phyloP scores from a whole-genome alignment of 2,888 invertebrate species.

The Meteorus cinctellus region DNA sequence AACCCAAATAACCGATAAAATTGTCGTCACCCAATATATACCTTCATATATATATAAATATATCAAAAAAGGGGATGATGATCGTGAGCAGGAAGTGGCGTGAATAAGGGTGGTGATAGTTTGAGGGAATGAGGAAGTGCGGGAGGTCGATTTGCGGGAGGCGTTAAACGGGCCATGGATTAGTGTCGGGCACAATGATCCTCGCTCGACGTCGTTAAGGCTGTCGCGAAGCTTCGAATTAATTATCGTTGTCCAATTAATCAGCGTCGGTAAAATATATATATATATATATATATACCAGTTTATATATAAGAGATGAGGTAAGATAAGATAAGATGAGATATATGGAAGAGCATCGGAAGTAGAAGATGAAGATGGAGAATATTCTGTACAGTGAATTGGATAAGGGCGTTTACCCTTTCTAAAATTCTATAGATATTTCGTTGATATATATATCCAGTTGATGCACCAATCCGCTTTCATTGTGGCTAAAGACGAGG shows the following conservation, averaged over 20 bases:
- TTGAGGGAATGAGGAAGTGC: conserved; percentile 27
- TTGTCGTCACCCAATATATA: not conserved
- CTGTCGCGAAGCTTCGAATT: conserved; percentile 60
- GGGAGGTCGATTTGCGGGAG: conserved; percentile 39
- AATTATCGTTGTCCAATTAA: conserved; percentile 64
- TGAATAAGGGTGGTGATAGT: conserved; percentile 15
- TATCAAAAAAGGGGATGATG: conserved; percentile 27
- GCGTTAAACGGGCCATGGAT: conserved; percentile 49
- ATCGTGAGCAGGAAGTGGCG: not conserved
- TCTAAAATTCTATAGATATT: not conserved
- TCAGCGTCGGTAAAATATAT: conserved; percentile 56
- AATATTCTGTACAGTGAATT: not conserved
- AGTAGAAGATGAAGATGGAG: not conserved
- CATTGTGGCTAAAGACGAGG: conserved; percentile 1
- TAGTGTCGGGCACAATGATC: conserved; percentile 50
- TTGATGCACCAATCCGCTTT: conserved; percentile 13
- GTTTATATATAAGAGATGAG: conserved; percentile 24
- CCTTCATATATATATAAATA: not conserved
- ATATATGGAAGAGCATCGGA: not conserved
- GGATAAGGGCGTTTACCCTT: conserved; percentile 25
- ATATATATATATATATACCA: not conserved
- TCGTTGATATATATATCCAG: not conserved
- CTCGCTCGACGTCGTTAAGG: conserved; percentile 58
- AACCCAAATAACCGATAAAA: conserved; percentile 6
- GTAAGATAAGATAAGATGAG: conserved; percentile 18